Base-by-base conservation (phyloP, 1,140 invertebrate species). In the Chelonus insularis region DNA sequence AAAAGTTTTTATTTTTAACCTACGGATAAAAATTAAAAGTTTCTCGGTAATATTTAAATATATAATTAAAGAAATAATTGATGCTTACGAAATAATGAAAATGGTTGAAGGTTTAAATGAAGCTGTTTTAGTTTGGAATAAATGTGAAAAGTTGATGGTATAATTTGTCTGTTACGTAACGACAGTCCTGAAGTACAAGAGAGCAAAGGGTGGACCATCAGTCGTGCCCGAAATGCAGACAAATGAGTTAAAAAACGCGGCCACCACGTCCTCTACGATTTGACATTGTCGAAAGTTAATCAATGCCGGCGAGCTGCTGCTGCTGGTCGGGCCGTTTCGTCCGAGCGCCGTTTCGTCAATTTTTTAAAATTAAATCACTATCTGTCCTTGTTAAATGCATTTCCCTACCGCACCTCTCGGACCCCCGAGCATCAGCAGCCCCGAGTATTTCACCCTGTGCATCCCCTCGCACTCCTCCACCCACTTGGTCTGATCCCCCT, bases 271-370 rank as follows among this genome's bases (percentile, higher is more conserved):
- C 62, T 64, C 60, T 68, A 62, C 72, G 78, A 80, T 81, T 81
- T 79, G 79, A 81, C 77, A 80, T 79, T 80, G 79, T 80, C 79
- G 77, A 81, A 81, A 79, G 77, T 79, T 81, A 80, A 81, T 81
- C 78, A 78, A 81, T 81, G 77, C 70, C 74, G 69, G 64, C 60
- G 60, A 68, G 65, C 64, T 62, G 66, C 64, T 64, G 59, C 43
- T 48, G 51, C 12, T 43, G 16, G 12, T 43, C 41, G 41, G 41
- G 18, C 57, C 39, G 29, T 54, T 60, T 61, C 50, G 52, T 58
- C 58, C 62, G 36, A 60, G 68, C 68, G 73, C 71, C 74, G 75
- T 78, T 78, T 77, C 76, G 75, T 80, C 78, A 78, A 81, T 81
- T 81, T 81, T 79, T 80, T 72, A 75, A 80, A 81, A 81, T 81